Conservation (phyloP, 2,797 vertebrate genomes). For the Macrochelys suwanniensis region DNA sequence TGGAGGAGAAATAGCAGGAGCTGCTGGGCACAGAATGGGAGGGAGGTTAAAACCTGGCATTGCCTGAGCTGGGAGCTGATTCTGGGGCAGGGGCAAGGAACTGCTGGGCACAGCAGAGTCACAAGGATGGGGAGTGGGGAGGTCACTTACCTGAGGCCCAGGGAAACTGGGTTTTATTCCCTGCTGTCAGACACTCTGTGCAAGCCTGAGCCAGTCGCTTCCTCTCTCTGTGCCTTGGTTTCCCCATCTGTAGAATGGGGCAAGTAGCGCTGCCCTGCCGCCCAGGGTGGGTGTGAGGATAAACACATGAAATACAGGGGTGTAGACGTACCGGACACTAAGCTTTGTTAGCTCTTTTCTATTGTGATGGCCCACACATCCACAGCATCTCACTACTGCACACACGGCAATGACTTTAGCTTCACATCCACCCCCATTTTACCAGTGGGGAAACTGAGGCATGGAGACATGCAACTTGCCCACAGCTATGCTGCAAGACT, state of each 20-base stretch:
- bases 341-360: neutral
- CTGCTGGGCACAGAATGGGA: neutral
- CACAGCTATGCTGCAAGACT: neutral
- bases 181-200: neutral
- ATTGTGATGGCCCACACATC: too few species aligned
- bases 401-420: neutral
- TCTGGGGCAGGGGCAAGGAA: neutral
- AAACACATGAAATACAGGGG: neutral
- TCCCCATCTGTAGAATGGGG: too few species aligned
- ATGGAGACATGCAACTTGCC: neutral
- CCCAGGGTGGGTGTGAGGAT: neutral
- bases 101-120: neutral
- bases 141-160: neutral
- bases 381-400: neutral
- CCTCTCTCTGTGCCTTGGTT: too few species aligned
- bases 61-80: neutral
- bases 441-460: neutral
- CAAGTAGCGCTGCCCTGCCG: neutral
- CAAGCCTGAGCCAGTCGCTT: too few species aligned
- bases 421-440: neutral
- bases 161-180: neutral
- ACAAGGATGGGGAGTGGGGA: neutral
- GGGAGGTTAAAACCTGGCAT: neutral
- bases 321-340: neutral
- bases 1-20: neutral